Base-by-base conservation (phyloP, 2,888 invertebrate species). In the Zaprionus bogoriensis region DNA sequence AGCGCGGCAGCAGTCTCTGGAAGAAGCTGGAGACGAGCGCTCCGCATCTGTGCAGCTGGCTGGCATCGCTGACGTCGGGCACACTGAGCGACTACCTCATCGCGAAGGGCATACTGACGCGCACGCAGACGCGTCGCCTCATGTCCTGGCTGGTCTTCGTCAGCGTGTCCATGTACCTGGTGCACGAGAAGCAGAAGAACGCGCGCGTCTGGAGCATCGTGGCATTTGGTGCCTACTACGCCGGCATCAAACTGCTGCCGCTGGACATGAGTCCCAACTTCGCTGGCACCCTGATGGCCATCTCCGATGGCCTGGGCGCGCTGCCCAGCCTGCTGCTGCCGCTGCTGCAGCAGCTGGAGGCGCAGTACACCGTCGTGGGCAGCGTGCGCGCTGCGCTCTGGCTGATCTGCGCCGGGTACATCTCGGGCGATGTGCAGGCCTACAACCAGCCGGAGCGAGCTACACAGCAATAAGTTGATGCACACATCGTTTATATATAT, bases 191-290 rank as follows among this genome's bases (percentile, higher is more conserved):
- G 12, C 32, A 39, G 3, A 4, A 36, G 1, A 17, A 39, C 1
- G 30, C 59, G 0, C 44, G 57, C 0, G 23, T 48, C 4, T 86
- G 77, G 80, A 66, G 42, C 6, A 53, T 63, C 4, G 1, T 87
- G 7, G 92, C 94, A 63, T 94, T 94, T 94, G 95, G 94, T 1
- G 93, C 94, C 1, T 95, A 93, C 89, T 95, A 94, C 82, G 93
- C 94, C 4, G 89, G 90, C 59, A 93, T 94, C 92, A 94, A 94
- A 89, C 92, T 94, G 14, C 93, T 94, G 79, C 93, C 94, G 0
- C 89, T 94, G 46, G 94, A 94, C 87, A 91, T 94, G 67, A 93
- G 93, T 88, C 92, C 93, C 20, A 94, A 94, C 83, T 94, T 92
- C 80, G 93, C 94, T 0, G 94, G 93, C 4, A 93, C 93, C 0